Conservation (phyloP, 2,797 vertebrate genomes). For the Premnoplex brunnescens region DNA sequence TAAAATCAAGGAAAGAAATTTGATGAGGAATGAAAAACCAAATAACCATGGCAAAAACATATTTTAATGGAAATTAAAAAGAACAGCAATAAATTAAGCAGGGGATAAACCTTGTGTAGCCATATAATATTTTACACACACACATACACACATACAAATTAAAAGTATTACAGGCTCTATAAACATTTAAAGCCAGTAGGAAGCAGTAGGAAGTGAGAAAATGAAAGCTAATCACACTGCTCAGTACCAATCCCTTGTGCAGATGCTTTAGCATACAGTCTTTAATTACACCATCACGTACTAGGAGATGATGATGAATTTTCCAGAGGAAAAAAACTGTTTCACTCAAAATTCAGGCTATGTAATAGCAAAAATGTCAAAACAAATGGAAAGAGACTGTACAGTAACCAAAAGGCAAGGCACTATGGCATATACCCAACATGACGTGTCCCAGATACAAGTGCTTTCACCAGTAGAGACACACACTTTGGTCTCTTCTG, state of each 20-base stretch:
- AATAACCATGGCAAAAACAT: not conserved
- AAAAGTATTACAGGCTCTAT: not conserved
- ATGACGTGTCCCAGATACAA: not conserved
- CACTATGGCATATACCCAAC: fast-evolving
- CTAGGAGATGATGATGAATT: not conserved
- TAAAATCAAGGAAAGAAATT: not conserved
- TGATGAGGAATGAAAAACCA: not conserved
- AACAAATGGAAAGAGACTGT: not conserved
- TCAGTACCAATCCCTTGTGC: not conserved
- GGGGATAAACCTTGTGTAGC: not conserved
- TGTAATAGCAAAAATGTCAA: not conserved
- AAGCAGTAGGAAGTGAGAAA: constrained; percentile 7
- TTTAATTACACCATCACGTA: not conserved
- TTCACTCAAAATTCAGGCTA: not conserved
- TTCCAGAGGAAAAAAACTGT: not conserved
- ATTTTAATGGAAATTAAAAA: not conserved
- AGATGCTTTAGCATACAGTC: not conserved
- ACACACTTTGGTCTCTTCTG: not conserved
- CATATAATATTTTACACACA: not conserved
- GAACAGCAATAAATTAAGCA: not conserved
- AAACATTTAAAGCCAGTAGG: not conserved
- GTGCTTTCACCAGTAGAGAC: fast-evolving
- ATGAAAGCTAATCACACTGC: not conserved
- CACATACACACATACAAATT: not conserved
- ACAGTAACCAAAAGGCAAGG: not conserved